A percentile compares a stretch with the other conserved stretches of the same genome.
phyloP scores from a whole-genome alignment of 1,140 invertebrate species.

The Triops longicaudatus region DNA sequence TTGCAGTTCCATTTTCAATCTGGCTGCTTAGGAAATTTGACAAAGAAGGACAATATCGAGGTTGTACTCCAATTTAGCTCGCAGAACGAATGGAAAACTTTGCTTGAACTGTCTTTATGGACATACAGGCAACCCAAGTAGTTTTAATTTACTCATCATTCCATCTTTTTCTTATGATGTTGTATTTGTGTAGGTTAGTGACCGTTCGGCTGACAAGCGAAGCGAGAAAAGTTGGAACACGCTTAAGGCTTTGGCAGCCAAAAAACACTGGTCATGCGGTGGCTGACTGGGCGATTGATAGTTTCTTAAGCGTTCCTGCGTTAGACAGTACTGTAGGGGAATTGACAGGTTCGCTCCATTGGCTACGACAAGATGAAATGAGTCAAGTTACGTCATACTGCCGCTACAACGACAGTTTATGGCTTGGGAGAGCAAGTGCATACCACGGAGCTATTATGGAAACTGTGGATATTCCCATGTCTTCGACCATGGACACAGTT shows the following conservation, averaged over 20 bases:
- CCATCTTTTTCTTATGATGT: neutral
- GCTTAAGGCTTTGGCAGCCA: constrained; percentile 43
- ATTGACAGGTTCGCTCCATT: neutral
- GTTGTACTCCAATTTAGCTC: constrained; percentile 17
- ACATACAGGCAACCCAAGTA: constrained; percentile 17
- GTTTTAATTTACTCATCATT: neutral
- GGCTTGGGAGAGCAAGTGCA: constrained; percentile 18
- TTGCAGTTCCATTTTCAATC: constrained; percentile 43
- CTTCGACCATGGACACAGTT: neutral
- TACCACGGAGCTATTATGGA: constrained; percentile 32
- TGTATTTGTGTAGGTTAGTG: constrained; percentile 3
- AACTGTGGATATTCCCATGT: constrained; percentile 30
- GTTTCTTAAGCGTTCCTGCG: constrained; percentile 37
- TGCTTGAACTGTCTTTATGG: neutral
- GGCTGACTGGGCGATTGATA: constrained; percentile 43
- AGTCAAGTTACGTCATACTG: neutral
- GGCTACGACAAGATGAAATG: constrained; percentile 32
- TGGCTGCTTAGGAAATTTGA: constrained; percentile 36
- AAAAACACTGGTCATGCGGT: constrained; percentile 34
- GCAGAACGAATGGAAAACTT: neutral
- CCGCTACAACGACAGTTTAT: neutral
- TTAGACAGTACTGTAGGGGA: neutral
- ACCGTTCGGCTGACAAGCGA: constrained; percentile 34
- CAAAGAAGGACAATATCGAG: constrained; percentile 30
- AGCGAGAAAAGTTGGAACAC: constrained; percentile 36